phyloP scores from a whole-genome alignment of 2,797 vertebrate genomes.

The Notamacropus eugenii region DNA sequence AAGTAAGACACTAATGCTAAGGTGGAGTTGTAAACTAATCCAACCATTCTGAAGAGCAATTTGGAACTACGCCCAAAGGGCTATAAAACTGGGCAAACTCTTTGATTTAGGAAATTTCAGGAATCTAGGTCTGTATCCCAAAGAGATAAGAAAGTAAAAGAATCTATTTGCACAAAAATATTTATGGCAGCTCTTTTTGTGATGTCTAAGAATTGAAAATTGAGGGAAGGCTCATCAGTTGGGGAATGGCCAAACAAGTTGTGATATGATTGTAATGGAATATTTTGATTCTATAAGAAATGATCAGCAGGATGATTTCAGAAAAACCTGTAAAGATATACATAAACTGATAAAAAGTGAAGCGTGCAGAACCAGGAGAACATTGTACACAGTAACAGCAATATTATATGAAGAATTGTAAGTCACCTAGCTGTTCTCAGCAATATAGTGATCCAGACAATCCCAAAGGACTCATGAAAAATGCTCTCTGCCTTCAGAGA shows the following conservation, averaged over 20 bases:
- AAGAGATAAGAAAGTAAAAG: not conserved
- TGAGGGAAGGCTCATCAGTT: not conserved
- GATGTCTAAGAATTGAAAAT: not conserved
- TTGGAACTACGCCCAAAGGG: not conserved
- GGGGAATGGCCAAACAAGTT: too few relatives aligned
- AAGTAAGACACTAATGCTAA: not conserved
- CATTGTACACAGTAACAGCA: not conserved
- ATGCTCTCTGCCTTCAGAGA: not conserved
- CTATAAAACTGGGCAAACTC: not conserved
- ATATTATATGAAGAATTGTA: not conserved
- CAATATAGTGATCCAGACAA: not conserved
- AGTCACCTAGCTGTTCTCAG: not conserved
- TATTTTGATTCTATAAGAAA: not conserved
- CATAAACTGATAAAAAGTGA: not conserved
- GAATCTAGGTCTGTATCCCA: not conserved
- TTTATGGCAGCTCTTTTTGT: not conserved
- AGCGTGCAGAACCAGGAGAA: not conserved
- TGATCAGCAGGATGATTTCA: not conserved
- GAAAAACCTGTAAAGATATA: not conserved
- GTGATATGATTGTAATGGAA: not conserved
- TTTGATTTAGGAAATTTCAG: not conserved
- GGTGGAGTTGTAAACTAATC: too few relatives aligned
- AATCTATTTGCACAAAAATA: not conserved
- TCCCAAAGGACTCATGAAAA: not conserved
- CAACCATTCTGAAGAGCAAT: not conserved